Conservation (phyloP, 2,113 vertebrate genomes). For the Vanacampus margaritifer region DNA sequence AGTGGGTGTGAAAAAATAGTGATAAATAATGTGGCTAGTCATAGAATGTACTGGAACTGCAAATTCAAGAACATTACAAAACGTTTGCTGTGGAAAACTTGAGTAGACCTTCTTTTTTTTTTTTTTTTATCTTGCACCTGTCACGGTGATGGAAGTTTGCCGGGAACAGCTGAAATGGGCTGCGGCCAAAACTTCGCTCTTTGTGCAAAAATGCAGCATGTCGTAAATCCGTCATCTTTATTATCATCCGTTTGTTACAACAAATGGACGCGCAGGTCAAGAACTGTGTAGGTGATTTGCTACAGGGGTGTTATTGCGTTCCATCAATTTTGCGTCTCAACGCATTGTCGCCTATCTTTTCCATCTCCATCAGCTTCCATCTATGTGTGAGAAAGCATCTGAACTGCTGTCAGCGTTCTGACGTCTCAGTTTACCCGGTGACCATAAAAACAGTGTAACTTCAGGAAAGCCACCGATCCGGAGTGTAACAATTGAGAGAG, state of each 20-base stretch:
- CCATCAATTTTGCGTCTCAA: slow-evolving; percentile 31
- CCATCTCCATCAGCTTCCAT: slow-evolving; percentile 25
- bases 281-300: slow-evolving; percentile 32
- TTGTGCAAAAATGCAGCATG: not conserved
- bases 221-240: slow-evolving; percentile 34
- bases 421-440: not conserved
- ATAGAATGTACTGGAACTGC: not conserved
- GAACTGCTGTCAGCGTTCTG: slow-evolving; percentile 10
- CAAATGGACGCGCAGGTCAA: slow-evolving; percentile 21
- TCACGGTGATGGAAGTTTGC: not conserved
- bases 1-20: not conserved
- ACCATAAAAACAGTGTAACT: slow-evolving; percentile 6
- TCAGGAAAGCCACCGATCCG: not conserved
- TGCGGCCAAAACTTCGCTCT: slow-evolving; percentile 12
- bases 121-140: slow-evolving; percentile 18
- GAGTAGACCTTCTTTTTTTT: not conserved
- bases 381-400: slow-evolving; percentile 25
- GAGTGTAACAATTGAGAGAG: not conserved
- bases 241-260: slow-evolving; percentile 11
- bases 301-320: slow-evolving; percentile 43
- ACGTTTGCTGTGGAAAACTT: not conserved
- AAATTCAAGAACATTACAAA: not conserved
- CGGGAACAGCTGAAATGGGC: slow-evolving; percentile 32
- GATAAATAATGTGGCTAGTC: not conserved
- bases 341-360: slow-evolving; percentile 7